Base-by-base conservation (phyloP, 2,113 vertebrate genomes). In the Gallinago undulata region DNA sequence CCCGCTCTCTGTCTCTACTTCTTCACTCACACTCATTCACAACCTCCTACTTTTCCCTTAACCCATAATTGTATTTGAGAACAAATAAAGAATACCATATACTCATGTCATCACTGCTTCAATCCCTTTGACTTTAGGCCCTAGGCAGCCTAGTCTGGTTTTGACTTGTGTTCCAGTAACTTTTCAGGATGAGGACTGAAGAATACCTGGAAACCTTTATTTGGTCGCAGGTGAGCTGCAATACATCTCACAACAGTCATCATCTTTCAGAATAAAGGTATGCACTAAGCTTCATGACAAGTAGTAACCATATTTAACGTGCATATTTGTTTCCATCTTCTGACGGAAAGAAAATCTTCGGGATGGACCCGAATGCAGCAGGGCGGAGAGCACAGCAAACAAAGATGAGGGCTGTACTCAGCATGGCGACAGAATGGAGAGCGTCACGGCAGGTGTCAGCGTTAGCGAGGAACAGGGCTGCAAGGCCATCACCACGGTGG, bases 361-460 rank as follows among this genome's bases (percentile, higher is more conserved):
- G 35, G 45, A 70, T 18, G 8, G 15, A 43, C 53, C 22, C 19
- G 59, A 67, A 68, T 3, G 13, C 19, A 30, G 24, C 39, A 66
- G 16, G 66, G 39, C 5, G 0, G 33, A 77, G 27, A 19, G 30
- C 43, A 78, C 1, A n/a, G 33, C 15, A 82, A 60, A 41, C 2
- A 23, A 66, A 47, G 16, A 55, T 0, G 0, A 66, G 39, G 27
- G 41, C 55, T 0, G 1, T n/a, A 35, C 41, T 69, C 43, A 59
- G 33, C 9, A 45, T 0, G 4, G 50, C 1, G 2, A 86, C 67
- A 60, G 14, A 64, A 55, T 6, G 28, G 30, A 72, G 75, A 33
- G 56, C 3, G 0, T 13, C 76, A 48, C 0, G 4, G 39, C 3
- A 70, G 7, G 7, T 22, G 10, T 31, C 39, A 25, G 53, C 0